Evolutionary conservation across 2,888 invertebrate species (phyloP), one percentile per base, ranked within the genome.

Genomic region (Limnephilus lunatus): DNA sequence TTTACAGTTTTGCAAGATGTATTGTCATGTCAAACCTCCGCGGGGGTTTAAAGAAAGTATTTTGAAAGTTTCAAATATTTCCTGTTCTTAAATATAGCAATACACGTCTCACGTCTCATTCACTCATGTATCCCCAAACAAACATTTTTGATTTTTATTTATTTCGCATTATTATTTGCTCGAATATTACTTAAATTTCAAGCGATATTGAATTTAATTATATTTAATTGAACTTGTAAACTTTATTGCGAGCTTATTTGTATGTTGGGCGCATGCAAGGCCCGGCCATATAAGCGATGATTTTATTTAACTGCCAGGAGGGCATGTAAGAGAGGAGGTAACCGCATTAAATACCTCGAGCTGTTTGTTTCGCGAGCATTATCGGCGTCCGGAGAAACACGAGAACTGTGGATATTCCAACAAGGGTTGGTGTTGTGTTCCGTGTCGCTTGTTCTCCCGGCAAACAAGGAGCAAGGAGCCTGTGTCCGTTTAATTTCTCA

Each of bases 401-500:
- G 90, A 90, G 90, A 86, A 81, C 30, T 88, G 90, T 85, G 85
- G 83, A 44, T 90, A 68, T 81, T 31, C 80, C 48, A 19, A 90
- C 90, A 90, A 89, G 91, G 91, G 68, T 32, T 48, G 53, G 68
- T 91, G 89, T 85, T 83, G 39, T 68, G 89, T 68, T 68, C 68
- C 68, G 91, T 91, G 90, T 85, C 90, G 85, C 92, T 89, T 92
- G 93, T 93, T 90, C 81, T n/a, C 83, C 44, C 81, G 86, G 86
- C 92, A 92, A 92, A 92, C 91, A 92, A 93, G 93, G 68, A 68
- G 92, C 91, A 92, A 93, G 93, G 92, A 93, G 93, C 93, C 87
- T 92, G 91, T 93, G 91, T 92, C 92, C 93, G 87, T 92, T 93
- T 92, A 92, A 91, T 92, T 92, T 91, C 92, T 87, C 90, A 85